phyloP scores from a whole-genome alignment of 2,113 vertebrate species.

The Physeter macrocephalus region DNA sequence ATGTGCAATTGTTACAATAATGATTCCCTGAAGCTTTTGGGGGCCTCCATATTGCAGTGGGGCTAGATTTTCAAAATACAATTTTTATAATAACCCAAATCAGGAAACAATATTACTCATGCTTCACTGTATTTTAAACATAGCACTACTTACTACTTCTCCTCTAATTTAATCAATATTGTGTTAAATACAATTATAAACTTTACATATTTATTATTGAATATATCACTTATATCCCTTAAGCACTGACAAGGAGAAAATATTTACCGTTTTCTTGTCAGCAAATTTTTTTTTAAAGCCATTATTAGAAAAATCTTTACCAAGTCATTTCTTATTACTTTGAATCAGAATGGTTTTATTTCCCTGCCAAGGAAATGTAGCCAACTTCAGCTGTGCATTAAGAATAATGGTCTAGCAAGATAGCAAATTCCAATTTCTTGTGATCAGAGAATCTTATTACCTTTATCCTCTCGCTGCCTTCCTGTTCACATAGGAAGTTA shows the following conservation, averaged over 20 bases:
- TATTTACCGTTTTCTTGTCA: background rate
- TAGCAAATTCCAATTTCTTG: slow-evolving; percentile 63
- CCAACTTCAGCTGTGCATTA: slow-evolving; percentile 33
- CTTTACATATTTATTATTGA: background rate
- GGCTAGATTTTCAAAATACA: background rate
- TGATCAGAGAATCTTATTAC: slow-evolving; percentile 62
- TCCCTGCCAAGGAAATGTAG: slow-evolving; percentile 32
- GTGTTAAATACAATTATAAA: background rate
- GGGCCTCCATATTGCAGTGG: background rate
- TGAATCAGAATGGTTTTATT: slow-evolving; percentile 31
- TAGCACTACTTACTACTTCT: too few species aligned
- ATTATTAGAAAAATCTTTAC: slow-evolving; percentile 7
- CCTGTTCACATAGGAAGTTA: slow-evolving; percentile 56
- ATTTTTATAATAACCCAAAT: background rate
- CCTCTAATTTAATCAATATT: background rate
- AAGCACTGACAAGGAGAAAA: background rate
- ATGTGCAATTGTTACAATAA: background rate
- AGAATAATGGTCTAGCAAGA: slow-evolving; percentile 58
- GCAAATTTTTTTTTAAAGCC: background rate
- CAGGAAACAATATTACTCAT: background rate
- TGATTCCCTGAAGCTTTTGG: background rate
- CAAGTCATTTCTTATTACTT: slow-evolving; percentile 3
- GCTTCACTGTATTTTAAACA: background rate
- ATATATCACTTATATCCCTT: background rate
- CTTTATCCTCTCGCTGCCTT: slow-evolving; percentile 42